Conservation (phyloP, 1,140 invertebrate species). For the Ceratina calcarata region DNA sequence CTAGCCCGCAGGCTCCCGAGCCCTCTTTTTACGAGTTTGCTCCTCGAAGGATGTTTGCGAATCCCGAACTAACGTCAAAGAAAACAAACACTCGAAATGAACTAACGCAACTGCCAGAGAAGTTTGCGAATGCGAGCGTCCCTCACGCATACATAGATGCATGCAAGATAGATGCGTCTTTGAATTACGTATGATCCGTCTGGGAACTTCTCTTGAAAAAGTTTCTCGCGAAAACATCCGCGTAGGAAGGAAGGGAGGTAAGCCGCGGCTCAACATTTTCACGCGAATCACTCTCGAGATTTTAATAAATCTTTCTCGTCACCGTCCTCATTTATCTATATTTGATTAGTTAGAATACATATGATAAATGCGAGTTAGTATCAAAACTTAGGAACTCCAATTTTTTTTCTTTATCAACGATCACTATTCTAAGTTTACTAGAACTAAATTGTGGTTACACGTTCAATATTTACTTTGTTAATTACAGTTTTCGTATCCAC, state of each 20-base stretch:
- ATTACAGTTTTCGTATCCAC: neutral
- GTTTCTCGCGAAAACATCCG: conserved; percentile 23
- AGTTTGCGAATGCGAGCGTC: conserved; percentile 24
- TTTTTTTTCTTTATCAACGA: too few relatives aligned
- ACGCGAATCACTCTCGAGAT: neutral
- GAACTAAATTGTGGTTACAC: too few relatives aligned
- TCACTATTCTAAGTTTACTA: too few relatives aligned
- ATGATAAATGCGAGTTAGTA: too few relatives aligned
- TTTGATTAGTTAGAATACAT: neutral
- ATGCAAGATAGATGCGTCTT: conserved; percentile 29
- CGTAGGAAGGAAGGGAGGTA: too few relatives aligned
- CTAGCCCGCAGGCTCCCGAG: conserved; percentile 23
- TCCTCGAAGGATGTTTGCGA: conserved; percentile 45
- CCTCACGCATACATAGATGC: conserved; percentile 26
- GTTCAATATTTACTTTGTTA: neutral
- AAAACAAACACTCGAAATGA: conserved; percentile 54
- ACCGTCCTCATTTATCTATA: neutral
- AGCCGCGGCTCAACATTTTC: conserved; percentile 9
- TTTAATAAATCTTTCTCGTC: conserved; percentile 18
- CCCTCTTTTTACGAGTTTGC: conserved; percentile 44
- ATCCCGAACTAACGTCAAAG: conserved; percentile 35
- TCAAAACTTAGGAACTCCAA: too few relatives aligned
- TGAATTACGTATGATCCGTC: conserved; percentile 46
- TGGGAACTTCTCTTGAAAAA: conserved; percentile 13
- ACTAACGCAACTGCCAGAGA: conserved; percentile 35